Evolutionary conservation across 2,888 invertebrate species (phyloP).

Genomic region (Nomada hirtipes): DNA sequence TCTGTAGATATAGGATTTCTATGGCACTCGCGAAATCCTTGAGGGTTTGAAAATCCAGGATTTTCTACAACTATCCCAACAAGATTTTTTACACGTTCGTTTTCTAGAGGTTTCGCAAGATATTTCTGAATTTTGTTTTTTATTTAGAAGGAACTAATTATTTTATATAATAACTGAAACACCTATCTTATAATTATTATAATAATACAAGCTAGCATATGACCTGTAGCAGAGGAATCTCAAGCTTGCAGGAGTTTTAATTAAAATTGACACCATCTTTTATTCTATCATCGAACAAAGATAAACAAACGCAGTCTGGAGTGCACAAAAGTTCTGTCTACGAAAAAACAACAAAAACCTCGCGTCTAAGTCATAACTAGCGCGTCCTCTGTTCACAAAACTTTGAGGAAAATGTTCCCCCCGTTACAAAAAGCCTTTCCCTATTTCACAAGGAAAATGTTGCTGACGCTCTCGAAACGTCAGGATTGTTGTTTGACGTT

Average conservation of each 20-base stretch:
- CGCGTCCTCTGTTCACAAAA: not conserved
- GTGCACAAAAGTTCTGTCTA: not conserved
- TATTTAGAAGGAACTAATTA: too few relatives aligned
- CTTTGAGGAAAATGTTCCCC: not conserved
- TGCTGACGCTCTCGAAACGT: not conserved
- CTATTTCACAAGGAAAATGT: not conserved
- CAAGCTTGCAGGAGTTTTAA: not conserved
- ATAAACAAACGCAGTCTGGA: conserved; percentile 1
- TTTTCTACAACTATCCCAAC: conserved; percentile 56
- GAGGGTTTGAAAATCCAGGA: conserved; percentile 10
- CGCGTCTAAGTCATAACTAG: not conserved
- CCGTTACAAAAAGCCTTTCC: conserved; percentile 5
- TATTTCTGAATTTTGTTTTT: too few relatives aligned
- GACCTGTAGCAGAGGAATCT: not conserved
- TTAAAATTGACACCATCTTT: not conserved
- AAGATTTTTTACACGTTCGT: conserved; percentile 37
- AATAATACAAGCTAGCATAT: too few relatives aligned
- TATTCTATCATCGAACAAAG: not conserved
- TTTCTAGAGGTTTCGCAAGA: conserved; percentile 1
- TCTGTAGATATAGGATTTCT: conserved; percentile 30
- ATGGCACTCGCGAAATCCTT: conserved; percentile 10
- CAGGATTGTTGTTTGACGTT: conserved; percentile 55
- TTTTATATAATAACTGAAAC: too few relatives aligned
- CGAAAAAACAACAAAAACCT: conserved; percentile 4
- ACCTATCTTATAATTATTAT: too few relatives aligned